Percentiles rank a stretch among this genome's conserved stretches.
Evolutionary conservation across 2,888 invertebrate species (phyloP).

Genomic region (Drymonia ruficornis): DNA sequence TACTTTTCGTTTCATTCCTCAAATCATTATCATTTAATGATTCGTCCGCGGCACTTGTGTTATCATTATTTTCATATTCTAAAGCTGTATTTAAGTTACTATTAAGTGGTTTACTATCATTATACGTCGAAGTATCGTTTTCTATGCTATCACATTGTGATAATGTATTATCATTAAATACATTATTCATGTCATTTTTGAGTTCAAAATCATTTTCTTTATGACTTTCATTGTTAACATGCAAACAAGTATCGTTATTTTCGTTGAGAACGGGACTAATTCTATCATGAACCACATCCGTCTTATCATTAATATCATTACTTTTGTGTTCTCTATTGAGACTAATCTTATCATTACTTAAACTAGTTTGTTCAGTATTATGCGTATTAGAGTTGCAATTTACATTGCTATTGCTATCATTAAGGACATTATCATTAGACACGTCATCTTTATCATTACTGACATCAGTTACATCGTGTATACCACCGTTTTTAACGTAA

Average conservation of each 20-base stretch:
- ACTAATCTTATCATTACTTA: constrained; percentile 1
- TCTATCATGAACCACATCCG: no score
- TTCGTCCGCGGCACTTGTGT: background rate
- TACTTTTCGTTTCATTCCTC: background rate
- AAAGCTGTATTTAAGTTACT: background rate
- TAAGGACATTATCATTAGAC: background rate
- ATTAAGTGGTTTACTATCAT: no score
- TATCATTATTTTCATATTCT: constrained; percentile 20
- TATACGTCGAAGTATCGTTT: no score
- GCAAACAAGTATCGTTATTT: no score
- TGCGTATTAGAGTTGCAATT: constrained; percentile 11
- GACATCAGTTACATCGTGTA: background rate
- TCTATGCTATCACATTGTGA: background rate
- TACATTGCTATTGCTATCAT: constrained; percentile 12
- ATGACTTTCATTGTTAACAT: no score
- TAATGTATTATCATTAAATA: background rate
- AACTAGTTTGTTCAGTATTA: constrained; percentile 3
- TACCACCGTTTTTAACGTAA: background rate
- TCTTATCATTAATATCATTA: background rate
- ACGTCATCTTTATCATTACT: background rate
- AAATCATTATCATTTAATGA: background rate
- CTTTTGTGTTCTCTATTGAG: background rate
- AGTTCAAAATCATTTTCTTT: no score
- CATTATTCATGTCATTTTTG: background rate
- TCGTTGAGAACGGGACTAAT: no score